Evolutionary conservation across 2,888 invertebrate species (phyloP), one percentile per base, ranked within the genome.

Genomic region (Himalopsyche japonica): DNA sequence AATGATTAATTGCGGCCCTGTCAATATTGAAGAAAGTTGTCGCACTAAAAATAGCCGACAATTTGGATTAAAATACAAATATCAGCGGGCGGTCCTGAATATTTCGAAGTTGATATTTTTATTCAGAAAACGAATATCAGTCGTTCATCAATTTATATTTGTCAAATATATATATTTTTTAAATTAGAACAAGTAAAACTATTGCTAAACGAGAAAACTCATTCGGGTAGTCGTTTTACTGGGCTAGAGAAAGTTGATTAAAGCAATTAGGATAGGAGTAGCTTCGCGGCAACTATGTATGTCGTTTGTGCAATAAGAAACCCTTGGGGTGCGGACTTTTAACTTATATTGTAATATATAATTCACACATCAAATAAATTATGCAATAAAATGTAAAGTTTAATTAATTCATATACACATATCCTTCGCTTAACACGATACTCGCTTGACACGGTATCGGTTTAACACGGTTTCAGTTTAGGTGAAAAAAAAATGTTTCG

Each of bases 181-280:
- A 49, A 49, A 49, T n/a, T 7, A 49, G 20, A n/a, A 49, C 20
- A 1, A 20, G 4, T 0, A 49, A 48, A 0, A n/a, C 49, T 4
- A 57, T 57, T 57, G 80, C 24, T 47, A 81, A 70, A 10, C 27
- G 48, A 43, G 37, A 27, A 70, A 15, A 76, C 30, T 57, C 24
- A 79, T 2, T 57, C 20, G 57, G 3, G 24, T 20, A 57, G 12
- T 79, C 47, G 79, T 30, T 27, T 1, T 24, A 3, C 20, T 57
- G 43, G 30, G 47, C 76, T n/a, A 32, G 47, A 70, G 82, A 79
- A 85, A 82, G 84, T 82, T 84, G 79, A 84, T 85, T 82, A 82
- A 85, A 76, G 80, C 82, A 85, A 85, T 85, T 85, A 85, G 82
- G 82, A 82, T 49, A 76, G 30, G 76, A 27, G 76, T 30, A 70